These are phyloP conservation scores for Pteromalus puparum DNA, from an alignment of 1,140 invertebrate species.

Conservation along the genomic window DNA sequence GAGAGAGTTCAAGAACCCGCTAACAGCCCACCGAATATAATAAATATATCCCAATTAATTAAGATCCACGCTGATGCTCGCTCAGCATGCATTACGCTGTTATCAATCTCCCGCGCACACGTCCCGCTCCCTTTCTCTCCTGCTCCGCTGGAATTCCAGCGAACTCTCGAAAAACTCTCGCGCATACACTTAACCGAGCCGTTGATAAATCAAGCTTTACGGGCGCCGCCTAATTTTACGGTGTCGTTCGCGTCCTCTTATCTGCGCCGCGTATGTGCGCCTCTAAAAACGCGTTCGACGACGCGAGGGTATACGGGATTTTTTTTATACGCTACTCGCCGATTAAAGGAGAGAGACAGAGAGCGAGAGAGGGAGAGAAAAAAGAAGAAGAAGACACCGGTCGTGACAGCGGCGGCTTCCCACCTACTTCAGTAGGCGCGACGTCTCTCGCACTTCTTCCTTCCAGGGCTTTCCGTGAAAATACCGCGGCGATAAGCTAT, in stretches of 20 bases:
- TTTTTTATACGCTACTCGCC: conserved; percentile 1
- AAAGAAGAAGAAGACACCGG: neutral
- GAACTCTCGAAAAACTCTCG: neutral
- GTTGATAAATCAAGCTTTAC: conserved; percentile 34
- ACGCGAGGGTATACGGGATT: neutral
- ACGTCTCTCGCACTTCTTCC: conserved; percentile 41
- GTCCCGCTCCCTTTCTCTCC: neutral
- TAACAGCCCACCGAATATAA: neutral
- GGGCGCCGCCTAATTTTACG: conserved; percentile 42
- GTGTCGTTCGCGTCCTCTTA: conserved; percentile 1
- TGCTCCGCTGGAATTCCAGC: too few relatives aligned
- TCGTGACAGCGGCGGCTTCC: neutral
- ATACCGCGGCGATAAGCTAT: neutral
- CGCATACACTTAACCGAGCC: neutral
- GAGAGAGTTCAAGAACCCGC: neutral
- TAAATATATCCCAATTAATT: conserved; percentile 34
- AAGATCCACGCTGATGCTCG: neutral
- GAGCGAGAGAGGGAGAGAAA: neutral
- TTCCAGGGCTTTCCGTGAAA: conserved; percentile 34
- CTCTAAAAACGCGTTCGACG: neutral
- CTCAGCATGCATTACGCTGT: neutral
- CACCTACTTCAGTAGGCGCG: conserved; percentile 16
- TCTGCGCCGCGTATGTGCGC: neutral
- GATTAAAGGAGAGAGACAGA: neutral
- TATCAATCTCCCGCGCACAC: neutral